Evolutionary conservation across 1,140 invertebrate genomes (phyloP), one percentile per base, ranked within the genome.

Genomic region (Caenorhabditis inopinata): DNA sequence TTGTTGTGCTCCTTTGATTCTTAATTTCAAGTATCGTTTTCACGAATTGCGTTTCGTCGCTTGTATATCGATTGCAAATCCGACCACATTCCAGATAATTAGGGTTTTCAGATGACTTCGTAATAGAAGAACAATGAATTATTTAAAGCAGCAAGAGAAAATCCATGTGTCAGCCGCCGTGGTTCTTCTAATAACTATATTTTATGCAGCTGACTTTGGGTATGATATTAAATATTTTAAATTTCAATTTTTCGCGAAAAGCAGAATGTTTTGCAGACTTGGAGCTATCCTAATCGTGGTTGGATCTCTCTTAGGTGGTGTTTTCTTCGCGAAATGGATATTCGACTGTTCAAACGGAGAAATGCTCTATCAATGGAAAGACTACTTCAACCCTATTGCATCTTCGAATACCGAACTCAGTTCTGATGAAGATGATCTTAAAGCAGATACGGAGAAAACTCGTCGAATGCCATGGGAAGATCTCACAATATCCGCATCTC

Each of bases 391-490:
- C 23, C 11, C n/a, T 0, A 18, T 5, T 32, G 1, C 32, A 6
- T 1, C 58, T 0, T 9, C 58, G 16, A 21, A 18, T 21, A 38
- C 12, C 2, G 27, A 32, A 58, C 6, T 14, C 38, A 42, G 38
- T 9, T 7, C n/a, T 18, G 58, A 68, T 21, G 58, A 68, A 1
- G 58, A 68, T 18, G 58, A 68, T 42, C 16, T 25, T 1, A 38
- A 53, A 16, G 21, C 12, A 9, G 32, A 51, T 23, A 32, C 58
- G 5, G 48, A n/a, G 14, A 79, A 79, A 49, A 51, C 38, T 12
- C 38, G 78, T 27, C 38, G 29, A 45, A 27, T 79, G 78, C 78
- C 78, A 6, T 79, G 78, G 78, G 32, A 79, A 21, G 78, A 46
- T 48, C 48, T 83, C n/a, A 58, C 45, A 21, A n/a, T 83, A 5